Percentiles rank a stretch among this genome's conserved stretches.
Conservation (phyloP, 2,888 invertebrate species). For the Cheilosia variabilis region DNA sequence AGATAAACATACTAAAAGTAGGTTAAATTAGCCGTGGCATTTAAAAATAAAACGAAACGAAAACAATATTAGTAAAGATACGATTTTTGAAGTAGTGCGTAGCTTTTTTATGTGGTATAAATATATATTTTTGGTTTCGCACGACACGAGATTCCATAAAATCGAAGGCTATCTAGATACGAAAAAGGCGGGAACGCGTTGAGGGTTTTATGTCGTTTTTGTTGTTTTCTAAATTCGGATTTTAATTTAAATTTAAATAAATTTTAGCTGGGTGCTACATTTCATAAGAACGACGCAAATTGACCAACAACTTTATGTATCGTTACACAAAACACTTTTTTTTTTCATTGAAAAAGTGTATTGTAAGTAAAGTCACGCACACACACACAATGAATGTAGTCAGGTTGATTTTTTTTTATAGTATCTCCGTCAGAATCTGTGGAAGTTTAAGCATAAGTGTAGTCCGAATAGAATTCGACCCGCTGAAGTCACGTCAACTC, state of each 20-base stretch:
- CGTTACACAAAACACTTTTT: too few species aligned
- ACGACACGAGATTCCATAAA: background rate
- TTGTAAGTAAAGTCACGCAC: slow-evolving; percentile 26
- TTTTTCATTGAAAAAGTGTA: background rate
- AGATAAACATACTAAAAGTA: slow-evolving; percentile 58
- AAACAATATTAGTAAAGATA: slow-evolving; percentile 7
- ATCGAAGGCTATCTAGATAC: background rate
- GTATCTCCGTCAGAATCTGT: too few species aligned
- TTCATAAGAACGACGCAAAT: too few species aligned
- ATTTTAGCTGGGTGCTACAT: too few species aligned
- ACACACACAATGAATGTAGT: background rate
- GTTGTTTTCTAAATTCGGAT: background rate
- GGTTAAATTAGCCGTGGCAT: slow-evolving; percentile 57
- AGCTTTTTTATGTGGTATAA: background rate
- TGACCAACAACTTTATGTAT: too few species aligned
- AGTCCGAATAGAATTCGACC: background rate
- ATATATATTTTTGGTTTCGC: background rate
- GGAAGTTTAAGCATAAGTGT: too few species aligned
- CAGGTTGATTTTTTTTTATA: slow-evolving; percentile 6
- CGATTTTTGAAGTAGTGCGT: background rate
- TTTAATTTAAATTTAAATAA: background rate
- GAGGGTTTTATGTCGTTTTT: background rate
- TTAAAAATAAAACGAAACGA: slow-evolving; percentile 38
- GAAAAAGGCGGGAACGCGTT: background rate
- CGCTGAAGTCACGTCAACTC: slow-evolving; percentile 57